Evolutionary conservation across 2,888 invertebrate species (phyloP).

Genomic region (Lasioglossum vierecki): DNA sequence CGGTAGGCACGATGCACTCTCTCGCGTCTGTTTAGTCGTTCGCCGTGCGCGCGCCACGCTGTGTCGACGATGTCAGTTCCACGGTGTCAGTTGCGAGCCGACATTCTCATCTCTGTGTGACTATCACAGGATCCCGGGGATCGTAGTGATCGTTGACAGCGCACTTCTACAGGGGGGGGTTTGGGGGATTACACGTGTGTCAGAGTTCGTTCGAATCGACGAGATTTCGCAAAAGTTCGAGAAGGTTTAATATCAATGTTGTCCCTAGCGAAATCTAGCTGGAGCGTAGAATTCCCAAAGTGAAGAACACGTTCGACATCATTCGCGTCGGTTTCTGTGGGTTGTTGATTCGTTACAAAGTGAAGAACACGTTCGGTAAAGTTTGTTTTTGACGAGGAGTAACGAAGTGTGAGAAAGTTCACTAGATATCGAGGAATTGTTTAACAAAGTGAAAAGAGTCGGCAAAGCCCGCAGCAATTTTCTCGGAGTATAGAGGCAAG

Average conservation of each 20-base stretch:
- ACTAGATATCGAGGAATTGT: background rate
- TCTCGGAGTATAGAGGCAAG: background rate
- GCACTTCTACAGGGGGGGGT: constrained; percentile 19
- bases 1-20: constrained; percentile 67
- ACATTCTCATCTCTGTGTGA: constrained; percentile 16
- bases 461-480: background rate
- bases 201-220: background rate
- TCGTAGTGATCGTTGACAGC: constrained; percentile 26
- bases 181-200: background rate
- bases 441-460: background rate
- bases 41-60: constrained; percentile 77
- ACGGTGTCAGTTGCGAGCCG: background rate
- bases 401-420: background rate
- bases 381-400: background rate
- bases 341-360: too few relatives aligned
- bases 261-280: background rate
- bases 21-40: constrained; percentile 76
- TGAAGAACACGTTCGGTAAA: background rate
- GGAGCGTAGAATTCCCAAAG: too few relatives aligned
- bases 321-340: too few relatives aligned
- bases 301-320: too few relatives aligned
- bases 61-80: constrained; percentile 34
- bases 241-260: background rate
- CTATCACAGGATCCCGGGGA: constrained; percentile 15
- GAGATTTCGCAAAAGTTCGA: too few relatives aligned